Evolutionary conservation across 2,113 vertebrate genomes (phyloP).

Genomic region (Ursus arctos): DNA sequence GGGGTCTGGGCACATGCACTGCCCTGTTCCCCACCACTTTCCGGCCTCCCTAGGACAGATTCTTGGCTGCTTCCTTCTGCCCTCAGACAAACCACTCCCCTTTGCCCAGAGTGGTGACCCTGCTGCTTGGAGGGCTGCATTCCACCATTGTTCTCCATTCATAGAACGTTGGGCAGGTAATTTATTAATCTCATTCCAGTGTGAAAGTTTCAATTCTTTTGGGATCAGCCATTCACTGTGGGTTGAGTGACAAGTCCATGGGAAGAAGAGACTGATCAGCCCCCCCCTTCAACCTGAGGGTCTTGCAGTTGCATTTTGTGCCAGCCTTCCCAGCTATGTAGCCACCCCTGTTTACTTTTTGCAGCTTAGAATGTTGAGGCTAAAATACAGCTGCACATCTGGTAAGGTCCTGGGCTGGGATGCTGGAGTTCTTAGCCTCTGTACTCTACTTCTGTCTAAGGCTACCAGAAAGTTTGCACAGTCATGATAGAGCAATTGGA

Average conservation of each 20-base stretch:
- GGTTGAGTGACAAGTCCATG: neutral
- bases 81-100: neutral
- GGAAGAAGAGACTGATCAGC: neutral
- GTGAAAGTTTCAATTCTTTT: neutral
- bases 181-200: neutral
- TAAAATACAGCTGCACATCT: neutral
- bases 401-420: neutral
- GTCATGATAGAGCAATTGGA: neutral
- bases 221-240: neutral
- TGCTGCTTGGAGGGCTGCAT: neutral
- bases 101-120: neutral
- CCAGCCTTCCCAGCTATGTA: neutral
- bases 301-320: neutral
- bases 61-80: neutral
- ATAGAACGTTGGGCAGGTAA: neutral
- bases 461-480: neutral
- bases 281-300: fast-evolving
- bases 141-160: neutral
- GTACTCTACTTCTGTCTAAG: neutral
- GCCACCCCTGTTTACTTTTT: neutral
- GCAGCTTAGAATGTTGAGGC: neutral
- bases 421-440: neutral
- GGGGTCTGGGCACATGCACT: neutral
- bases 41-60: neutral
- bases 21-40: neutral